Base-by-base conservation (phyloP, 2,797 vertebrate genomes). In the Podarcis lilfordi region DNA sequence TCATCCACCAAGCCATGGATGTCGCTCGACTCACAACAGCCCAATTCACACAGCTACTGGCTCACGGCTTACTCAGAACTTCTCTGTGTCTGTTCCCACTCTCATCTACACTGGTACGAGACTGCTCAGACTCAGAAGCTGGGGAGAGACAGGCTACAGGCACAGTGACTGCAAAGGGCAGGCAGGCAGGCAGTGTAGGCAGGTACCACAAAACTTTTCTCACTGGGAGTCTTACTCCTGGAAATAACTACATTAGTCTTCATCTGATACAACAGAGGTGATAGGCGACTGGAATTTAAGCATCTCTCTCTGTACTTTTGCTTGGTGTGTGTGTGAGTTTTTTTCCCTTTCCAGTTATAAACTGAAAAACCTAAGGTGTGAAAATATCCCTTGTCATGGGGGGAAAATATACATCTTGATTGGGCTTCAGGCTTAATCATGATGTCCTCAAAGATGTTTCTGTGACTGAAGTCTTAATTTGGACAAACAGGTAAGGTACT, bases 31-130 rank as follows among this genome's bases (percentile, higher is more conserved):
- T 97, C 98, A 99, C 98, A 99, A 99, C 99, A 99, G 99, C 96
- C 99, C 99, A 92, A 98, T 99, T 98, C 99, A 99, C 97, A 98
- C 98, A 94, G 98, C 98, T 97, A 97, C 98, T 97, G 98, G 98
- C 97, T 98, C 98, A 96, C 98, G 98, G 94, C 98, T 99, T 96
- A 98, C 98, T 98, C 98, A 99, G 98, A 99, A 98, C 98, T 99
- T 99, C 98, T 99, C 99, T 98, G 98, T 99, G 97, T 99, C 99
- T 98, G 98, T 99, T 96, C 98, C 99, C 97, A 99, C 99, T 96
- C 99, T 99, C 98, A 98, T 99, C 98, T 99, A 99, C 96, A 98
- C 98, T 97, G 99, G 99, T 99, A 99, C 96, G 98, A 97, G 97
- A 97, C 97, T 91, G 95, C 97, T 97, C 96, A 97, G 96, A 96